Evolutionary conservation across 2,888 invertebrate genomes (phyloP), one percentile per base, ranked within the genome.

Genomic region (Hermaeophaga mercurialis): DNA sequence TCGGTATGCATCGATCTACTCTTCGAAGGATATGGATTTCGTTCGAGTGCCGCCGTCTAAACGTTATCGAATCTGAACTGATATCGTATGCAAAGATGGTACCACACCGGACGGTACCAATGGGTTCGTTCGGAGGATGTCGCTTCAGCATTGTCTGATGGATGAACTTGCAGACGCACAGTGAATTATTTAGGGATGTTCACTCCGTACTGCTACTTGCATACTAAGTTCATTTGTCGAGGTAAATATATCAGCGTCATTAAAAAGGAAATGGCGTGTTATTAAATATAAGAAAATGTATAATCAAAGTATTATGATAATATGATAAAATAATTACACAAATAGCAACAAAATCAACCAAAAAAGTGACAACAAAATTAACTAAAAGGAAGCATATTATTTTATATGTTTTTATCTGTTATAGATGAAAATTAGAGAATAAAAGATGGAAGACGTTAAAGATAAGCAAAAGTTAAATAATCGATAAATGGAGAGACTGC

Each of bases 1-100:
- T 75, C 70, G 71, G 73, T 68, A 73, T 74, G 72, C 68, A 71
- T 69, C 70, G 71, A 66, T 68, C 71, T 70, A 69, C 70, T 72
- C 71, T 71, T 69, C 14, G 36, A 65, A 66, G 73, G 72, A 72
- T 74, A 72, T 73, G 73, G 73, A 74, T 73, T 70, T 70, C 72
- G 70, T 73, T 70, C 70, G 72, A 65, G 65, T 61, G 63, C 60
- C 63, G 60, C 63, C 66, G 65, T 63, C 65, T 68, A 66, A 70
- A 71, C 70, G 67, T 66, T 64, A 66, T 66, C 64, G 59, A 59
- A 63, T 59, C 57, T 61, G 61, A 65, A 62, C 66, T 65, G 66
- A 67, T 71, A 69, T 69, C 64, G 71, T 71, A 73, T 72, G 72
- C 73, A 72, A 68, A 65, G 60, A 50, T 62, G 60, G 69, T 67